Conservation (phyloP, 2,888 invertebrate species). For the Plusia festucae region DNA sequence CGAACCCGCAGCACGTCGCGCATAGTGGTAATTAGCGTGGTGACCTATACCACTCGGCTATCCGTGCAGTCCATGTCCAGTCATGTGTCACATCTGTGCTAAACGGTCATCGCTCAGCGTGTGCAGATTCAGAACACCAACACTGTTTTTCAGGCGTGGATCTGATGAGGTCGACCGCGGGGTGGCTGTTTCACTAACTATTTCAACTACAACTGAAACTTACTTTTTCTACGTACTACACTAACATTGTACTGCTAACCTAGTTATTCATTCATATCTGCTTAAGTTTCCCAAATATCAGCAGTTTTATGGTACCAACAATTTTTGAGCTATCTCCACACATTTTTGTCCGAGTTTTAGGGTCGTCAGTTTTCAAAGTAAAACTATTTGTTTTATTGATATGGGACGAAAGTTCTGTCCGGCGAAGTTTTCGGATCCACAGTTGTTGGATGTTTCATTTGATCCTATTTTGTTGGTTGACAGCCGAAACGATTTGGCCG, state of each 20-base stretch:
- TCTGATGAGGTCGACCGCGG: no score
- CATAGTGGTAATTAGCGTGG: no score
- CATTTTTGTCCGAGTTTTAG: constrained; percentile 2
- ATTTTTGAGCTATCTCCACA: neutral
- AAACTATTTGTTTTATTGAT: constrained; percentile 43
- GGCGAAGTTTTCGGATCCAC: constrained; percentile 13
- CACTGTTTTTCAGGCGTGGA: no score
- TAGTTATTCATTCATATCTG: neutral
- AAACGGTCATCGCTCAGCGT: no score
- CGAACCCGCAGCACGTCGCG: no score
- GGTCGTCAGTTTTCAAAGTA: neutral
- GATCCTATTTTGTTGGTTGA: constrained; percentile 15
- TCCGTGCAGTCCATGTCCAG: no score
- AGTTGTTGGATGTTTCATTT: constrained; percentile 17
- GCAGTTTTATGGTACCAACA: neutral
- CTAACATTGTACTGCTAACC: neutral
- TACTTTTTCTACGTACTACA: neutral
- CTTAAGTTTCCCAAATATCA: no score
- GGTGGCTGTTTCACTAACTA: no score
- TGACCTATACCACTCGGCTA: no score
- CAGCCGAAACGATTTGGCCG: constrained; percentile 33
- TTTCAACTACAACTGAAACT: no score
- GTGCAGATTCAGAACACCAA: no score
- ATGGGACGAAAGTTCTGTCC: constrained; percentile 22
- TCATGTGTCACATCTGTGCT: no score